Conservation (phyloP, 2,113 vertebrate species). For the Nycticryphes semicollaris region DNA sequence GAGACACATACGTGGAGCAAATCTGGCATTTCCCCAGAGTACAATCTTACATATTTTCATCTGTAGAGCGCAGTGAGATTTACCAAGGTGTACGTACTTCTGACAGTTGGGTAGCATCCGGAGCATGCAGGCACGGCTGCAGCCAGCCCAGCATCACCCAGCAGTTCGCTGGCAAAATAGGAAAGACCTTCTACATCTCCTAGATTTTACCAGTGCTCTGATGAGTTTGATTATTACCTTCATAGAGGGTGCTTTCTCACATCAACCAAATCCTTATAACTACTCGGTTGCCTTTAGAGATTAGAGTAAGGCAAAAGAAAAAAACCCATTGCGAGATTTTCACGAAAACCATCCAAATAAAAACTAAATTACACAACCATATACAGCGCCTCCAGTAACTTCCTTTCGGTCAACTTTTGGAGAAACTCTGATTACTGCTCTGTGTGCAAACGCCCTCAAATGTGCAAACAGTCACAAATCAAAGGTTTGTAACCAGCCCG, state of each 20-base stretch:
- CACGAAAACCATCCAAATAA: neutral
- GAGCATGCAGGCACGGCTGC: neutral
- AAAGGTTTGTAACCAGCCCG: neutral
- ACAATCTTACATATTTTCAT: neutral
- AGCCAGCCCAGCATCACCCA: neutral
- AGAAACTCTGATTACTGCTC: neutral
- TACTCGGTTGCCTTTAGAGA: neutral
- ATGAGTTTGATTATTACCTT: neutral
- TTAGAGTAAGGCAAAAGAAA: neutral
- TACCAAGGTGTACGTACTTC: neutral
- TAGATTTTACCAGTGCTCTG: neutral
- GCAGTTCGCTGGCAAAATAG: neutral
- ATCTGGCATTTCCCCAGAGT: neutral
- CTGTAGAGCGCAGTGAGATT: neutral
- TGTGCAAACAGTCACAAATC: neutral
- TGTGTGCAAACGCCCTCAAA: neutral
- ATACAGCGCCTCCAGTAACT: neutral
- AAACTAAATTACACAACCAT: neutral
- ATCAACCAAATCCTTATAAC: neutral
- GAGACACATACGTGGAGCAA: neutral
- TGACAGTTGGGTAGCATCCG: accelerated
- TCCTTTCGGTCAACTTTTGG: neutral
- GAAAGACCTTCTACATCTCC: neutral
- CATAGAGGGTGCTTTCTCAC: neutral
- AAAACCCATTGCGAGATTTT: neutral